These are phyloP conservation scores for Shinisaurus crocodilurus DNA, from an alignment of 2,113 vertebrate genomes.

Conservation along the genomic window DNA sequence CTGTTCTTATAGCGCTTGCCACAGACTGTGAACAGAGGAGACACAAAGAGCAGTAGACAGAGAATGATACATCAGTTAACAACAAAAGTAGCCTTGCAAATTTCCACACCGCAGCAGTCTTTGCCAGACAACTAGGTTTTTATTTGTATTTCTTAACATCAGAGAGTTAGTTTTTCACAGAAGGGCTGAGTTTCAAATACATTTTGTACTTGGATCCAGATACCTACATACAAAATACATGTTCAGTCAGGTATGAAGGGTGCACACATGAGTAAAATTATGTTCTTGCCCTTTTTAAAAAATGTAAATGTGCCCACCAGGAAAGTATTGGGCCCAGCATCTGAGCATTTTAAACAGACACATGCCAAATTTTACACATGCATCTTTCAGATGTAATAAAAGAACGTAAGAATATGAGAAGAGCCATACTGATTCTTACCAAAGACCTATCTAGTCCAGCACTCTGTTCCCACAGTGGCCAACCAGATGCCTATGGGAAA, in stretches of 20 bases:
- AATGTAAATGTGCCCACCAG: too few species aligned
- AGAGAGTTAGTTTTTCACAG: not conserved
- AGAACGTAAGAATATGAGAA: too few species aligned
- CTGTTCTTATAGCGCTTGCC: slow-evolving; percentile 97
- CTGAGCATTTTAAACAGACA: not conserved
- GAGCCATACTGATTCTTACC: too few species aligned
- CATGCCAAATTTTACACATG: not conserved
- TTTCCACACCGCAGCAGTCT: not conserved
- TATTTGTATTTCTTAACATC: not conserved
- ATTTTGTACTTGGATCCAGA: not conserved
- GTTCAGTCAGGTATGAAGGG: not conserved
- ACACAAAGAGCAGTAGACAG: slow-evolving; percentile 41
- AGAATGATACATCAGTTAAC: slow-evolving; percentile 51
- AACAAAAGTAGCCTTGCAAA: not conserved
- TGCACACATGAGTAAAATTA: not conserved
- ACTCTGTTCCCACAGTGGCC: too few species aligned
- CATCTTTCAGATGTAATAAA: not conserved
- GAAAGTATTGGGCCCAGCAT: not conserved
- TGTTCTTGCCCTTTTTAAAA: not conserved
- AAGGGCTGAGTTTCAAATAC: not conserved
- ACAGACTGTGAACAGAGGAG: slow-evolving; percentile 82
- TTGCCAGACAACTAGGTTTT: not conserved
- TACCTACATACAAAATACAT: not conserved
- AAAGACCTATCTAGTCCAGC: too few species aligned
- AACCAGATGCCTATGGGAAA: too few species aligned